These are phyloP conservation scores for Buteo buteo DNA, from an alignment of 2,113 vertebrate species.

Conservation along the genomic window DNA sequence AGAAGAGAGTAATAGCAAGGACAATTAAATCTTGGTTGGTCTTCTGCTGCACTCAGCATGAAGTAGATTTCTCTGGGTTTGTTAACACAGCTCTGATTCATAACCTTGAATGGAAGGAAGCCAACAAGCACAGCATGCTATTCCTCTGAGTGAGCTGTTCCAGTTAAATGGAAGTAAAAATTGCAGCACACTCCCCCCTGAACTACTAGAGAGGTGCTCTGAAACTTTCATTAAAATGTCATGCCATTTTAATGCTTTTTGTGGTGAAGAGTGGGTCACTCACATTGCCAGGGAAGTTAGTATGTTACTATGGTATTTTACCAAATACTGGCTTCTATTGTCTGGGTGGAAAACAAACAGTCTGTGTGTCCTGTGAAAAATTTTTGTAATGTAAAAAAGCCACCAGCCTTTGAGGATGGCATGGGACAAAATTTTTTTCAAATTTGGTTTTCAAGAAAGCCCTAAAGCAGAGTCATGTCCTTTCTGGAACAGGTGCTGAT, in stretches of 20 bases:
- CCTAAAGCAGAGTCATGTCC: background rate
- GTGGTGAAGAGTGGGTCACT: background rate
- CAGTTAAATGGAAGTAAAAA: background rate
- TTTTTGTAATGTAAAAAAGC: background rate
- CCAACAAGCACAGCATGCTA: background rate
- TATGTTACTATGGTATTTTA: background rate
- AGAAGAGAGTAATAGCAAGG: background rate
- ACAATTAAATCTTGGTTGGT: slow-evolving; percentile 7
- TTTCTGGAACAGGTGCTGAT: background rate
- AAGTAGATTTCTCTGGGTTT: background rate
- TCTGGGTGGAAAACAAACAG: background rate
- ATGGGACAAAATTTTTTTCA: background rate
- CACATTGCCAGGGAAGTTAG: background rate
- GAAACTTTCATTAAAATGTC: background rate
- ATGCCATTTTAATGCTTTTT: background rate
- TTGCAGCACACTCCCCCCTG: background rate
- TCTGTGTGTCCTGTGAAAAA: background rate
- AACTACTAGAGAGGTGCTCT: background rate
- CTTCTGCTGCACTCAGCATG: background rate
- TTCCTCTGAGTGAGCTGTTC: background rate
- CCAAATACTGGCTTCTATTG: background rate
- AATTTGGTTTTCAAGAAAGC: background rate
- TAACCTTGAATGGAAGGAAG: background rate
- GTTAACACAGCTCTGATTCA: slow-evolving; percentile 25
- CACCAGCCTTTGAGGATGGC: background rate